Conservation (phyloP, 2,113 vertebrate species). For the Cyrtonyx montezumae region DNA sequence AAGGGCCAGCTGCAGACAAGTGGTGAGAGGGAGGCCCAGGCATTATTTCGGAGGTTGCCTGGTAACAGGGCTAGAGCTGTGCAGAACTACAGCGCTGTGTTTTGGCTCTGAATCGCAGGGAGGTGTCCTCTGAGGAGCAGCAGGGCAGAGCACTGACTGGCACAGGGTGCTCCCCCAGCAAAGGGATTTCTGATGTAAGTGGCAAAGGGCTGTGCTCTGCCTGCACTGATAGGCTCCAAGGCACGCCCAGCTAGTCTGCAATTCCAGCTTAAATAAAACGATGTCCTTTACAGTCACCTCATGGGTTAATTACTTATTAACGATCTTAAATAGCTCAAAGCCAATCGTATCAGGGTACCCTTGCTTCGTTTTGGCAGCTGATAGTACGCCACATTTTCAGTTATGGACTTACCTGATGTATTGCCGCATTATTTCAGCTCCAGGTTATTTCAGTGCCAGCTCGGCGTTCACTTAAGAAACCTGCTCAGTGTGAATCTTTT, state of each 20-base stretch:
- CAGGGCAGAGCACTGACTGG: neutral
- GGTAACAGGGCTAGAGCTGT: conserved; percentile 55
- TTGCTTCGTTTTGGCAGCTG: neutral
- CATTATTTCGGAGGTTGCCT: conserved; percentile 64
- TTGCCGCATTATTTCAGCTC: neutral
- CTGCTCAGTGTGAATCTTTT: neutral
- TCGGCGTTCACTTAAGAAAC: neutral
- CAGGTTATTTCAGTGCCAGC: neutral
- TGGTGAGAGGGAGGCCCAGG: neutral
- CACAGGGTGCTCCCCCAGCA: neutral
- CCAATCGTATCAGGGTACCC: neutral
- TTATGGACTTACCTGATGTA: neutral
- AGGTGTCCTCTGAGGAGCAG: conserved; percentile 1
- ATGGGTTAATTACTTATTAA: conserved; percentile 38
- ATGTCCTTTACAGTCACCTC: neutral
- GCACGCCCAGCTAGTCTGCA: neutral
- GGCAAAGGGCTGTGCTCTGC: neutral
- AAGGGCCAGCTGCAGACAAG: neutral
- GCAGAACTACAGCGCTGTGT: conserved; percentile 39
- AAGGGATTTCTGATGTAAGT: neutral
- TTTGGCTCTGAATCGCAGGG: neutral
- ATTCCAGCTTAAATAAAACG: conserved; percentile 38
- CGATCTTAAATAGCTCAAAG: neutral
- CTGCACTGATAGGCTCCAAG: neutral
- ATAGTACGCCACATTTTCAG: neutral